These are phyloP conservation scores for Phoronis australis DNA, from an alignment of 2,888 invertebrate genomes.

Conservation along the genomic window DNA sequence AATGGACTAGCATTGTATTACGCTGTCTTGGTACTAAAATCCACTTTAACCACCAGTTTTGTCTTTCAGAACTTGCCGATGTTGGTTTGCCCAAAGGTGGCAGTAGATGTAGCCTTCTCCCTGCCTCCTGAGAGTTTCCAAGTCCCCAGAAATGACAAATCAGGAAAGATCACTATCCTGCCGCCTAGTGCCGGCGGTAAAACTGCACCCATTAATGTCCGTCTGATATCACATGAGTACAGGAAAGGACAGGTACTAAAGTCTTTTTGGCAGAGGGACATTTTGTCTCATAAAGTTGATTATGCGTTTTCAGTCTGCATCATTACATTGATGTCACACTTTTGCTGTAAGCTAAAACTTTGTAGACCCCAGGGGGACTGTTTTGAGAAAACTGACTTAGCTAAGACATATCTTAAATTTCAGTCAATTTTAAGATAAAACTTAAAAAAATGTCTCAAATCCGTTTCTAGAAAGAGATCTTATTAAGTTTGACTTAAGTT, in stretches of 20 bases:
- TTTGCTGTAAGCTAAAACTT: too few relatives aligned
- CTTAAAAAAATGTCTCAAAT: too few relatives aligned
- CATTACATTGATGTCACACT: too few relatives aligned
- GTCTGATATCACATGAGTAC: conserved; percentile 75
- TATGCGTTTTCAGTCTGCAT: too few relatives aligned
- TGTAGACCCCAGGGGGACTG: too few relatives aligned
- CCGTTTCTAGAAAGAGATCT: too few relatives aligned
- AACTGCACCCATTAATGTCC: conserved; percentile 71
- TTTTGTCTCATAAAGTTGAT: too few relatives aligned
- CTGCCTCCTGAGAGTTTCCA: conserved; percentile 63
- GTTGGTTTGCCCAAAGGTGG: conserved; percentile 74
- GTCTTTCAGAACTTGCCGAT: conserved; percentile 70
- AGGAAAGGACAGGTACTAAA: conserved; percentile 60
- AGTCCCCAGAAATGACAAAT: conserved; percentile 52
- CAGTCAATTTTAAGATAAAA: too few relatives aligned
- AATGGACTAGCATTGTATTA: background rate
- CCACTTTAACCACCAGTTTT: conserved; percentile 4
- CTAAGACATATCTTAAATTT: too few relatives aligned
- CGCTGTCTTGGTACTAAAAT: background rate
- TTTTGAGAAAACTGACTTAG: too few relatives aligned
- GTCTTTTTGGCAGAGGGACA: too few relatives aligned
- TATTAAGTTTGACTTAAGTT: too few relatives aligned
- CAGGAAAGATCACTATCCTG: conserved; percentile 64
- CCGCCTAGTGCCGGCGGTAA: conserved; percentile 83
- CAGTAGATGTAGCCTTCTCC: conserved; percentile 78